phyloP scores from a whole-genome alignment of 2,113 vertebrate species.

The Tetrao urogallus region DNA sequence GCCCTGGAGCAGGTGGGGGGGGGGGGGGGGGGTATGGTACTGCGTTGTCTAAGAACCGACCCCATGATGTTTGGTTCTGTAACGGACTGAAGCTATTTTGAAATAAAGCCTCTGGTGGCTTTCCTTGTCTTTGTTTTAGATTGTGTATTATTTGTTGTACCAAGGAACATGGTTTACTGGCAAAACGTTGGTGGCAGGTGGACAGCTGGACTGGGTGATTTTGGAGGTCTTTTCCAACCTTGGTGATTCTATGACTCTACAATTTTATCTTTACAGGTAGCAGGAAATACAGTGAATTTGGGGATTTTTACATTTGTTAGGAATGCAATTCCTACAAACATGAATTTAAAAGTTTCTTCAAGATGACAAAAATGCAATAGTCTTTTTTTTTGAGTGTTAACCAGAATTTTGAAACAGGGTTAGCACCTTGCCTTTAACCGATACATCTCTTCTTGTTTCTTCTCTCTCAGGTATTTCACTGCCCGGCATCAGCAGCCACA shows the following conservation, averaged over 20 bases:
- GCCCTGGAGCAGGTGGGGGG: background rate
- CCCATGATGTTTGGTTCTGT: background rate
- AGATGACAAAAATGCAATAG: background rate
- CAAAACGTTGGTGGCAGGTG: no score
- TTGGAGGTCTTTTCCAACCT: no score
- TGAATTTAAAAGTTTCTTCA: background rate
- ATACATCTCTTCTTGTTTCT: background rate
- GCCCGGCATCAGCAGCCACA: background rate
- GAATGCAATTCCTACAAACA: background rate
- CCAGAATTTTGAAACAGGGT: background rate
- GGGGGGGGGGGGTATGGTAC: fast-evolving
- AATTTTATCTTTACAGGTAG: background rate
- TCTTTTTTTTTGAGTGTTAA: background rate
- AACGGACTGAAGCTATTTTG: background rate
- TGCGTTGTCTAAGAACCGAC: background rate
- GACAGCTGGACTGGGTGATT: no score
- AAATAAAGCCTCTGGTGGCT: background rate
- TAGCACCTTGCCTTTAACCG: background rate
- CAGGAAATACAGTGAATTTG: background rate
- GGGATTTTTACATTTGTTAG: background rate
- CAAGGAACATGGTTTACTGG: no score
- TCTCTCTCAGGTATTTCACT: background rate
- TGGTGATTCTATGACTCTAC: no score
- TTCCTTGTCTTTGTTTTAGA: background rate
- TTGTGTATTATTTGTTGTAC: no score